Base-by-base conservation (phyloP, 2,113 vertebrate species). In the Seriola dumerili region DNA sequence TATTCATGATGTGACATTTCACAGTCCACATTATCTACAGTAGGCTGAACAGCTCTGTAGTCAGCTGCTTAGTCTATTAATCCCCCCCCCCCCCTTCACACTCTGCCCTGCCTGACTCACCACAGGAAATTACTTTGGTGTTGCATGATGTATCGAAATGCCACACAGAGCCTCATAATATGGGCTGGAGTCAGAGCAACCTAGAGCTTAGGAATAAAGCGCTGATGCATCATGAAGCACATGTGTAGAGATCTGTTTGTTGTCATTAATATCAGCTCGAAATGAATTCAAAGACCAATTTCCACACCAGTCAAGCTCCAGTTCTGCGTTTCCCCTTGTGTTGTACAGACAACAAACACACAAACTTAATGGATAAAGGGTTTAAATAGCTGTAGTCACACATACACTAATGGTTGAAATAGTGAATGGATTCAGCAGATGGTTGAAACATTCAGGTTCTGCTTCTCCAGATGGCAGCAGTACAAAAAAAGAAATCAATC, bases 91-190 rank as follows among this genome's bases (percentile, higher is more conserved):
- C 77, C 32, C 21, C 64, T 16, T 42, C 63, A 57, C 48, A 65
- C 59, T 19, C 46, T 10, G 29, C 14, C 42, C 59, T 9, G 44
- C 29, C 38, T 80, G 66, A 87, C 54, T 76, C 72, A 72, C 68
- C 66, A 71, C 72, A 83, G 80, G 80, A 76, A 73, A 77, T 84
- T 58, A 80, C 55, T 73, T 61, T 36, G 34, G 52, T 38, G 36
- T 57, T 80, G 62, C 62, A 68, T 38, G 61, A 67, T 69, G 72
- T 57, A 36, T 77, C 58, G 21, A 52, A 80, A 78, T 36, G 61
- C 32, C 59, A 48, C 38, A 13, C 1, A n/a, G 25, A 36, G 52
- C 12, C 36, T 42, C 13, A 40, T 32, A 21, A 54, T 25, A 52
- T 14, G n/a, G 8, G 13, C 16, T 54, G 17, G 7, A 25, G 55